Evolutionary conservation across 2,113 vertebrate species (phyloP).

Genomic region (Pelecanus crispus): DNA sequence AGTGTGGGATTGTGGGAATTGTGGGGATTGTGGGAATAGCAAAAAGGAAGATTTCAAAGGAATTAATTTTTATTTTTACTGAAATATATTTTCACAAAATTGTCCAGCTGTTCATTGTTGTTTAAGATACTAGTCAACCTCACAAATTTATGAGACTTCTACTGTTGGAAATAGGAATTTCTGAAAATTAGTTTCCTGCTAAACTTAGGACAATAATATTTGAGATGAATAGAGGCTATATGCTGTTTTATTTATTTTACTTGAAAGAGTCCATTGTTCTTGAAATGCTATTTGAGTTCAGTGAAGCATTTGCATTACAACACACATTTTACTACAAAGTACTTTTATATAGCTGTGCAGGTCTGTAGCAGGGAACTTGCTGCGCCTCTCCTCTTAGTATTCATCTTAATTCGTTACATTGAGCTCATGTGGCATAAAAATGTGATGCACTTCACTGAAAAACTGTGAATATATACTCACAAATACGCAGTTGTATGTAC

Average conservation of each 20-base stretch:
- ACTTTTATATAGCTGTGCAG: not conserved
- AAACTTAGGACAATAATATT: not conserved
- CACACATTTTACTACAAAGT: not conserved
- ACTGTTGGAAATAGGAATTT: not conserved
- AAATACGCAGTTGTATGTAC: not conserved
- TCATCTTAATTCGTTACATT: conserved; percentile 44
- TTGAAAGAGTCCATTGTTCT: not conserved
- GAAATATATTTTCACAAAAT: not conserved
- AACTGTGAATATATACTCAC: not conserved
- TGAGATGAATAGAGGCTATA: not conserved
- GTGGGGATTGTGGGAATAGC: not conserved
- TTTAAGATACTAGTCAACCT: not conserved
- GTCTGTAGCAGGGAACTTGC: not conserved
- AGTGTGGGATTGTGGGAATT: not conserved
- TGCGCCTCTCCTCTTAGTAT: not conserved
- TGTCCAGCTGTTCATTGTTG: not conserved
- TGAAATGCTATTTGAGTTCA: not conserved
- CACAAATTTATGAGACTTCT: not conserved
- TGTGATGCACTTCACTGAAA: conserved; percentile 33
- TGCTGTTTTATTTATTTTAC: not conserved
- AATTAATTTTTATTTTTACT: not conserved
- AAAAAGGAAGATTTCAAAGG: not conserved
- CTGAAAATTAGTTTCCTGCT: not conserved
- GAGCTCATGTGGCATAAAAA: conserved; percentile 20
- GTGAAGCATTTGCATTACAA: not conserved